Evolutionary conservation across 1,140 invertebrate species (phyloP).

Genomic region (Semibalanus balanoides): DNA sequence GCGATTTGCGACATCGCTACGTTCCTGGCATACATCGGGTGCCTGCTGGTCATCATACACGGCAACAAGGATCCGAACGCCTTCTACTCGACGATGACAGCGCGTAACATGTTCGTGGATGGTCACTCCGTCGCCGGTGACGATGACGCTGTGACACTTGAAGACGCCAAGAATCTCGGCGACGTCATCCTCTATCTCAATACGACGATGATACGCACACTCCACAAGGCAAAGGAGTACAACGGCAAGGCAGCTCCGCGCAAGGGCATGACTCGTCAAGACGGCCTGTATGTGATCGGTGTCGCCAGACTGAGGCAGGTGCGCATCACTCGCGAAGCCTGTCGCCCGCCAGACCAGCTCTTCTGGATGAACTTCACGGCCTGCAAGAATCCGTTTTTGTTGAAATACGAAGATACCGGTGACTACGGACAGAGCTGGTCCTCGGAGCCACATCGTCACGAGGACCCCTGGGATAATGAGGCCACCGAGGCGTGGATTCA

Average conservation of each 20-base stretch:
- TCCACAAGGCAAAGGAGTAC: background rate
- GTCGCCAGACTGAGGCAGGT: background rate
- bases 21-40: background rate
- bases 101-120: background rate
- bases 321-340: background rate
- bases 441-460: background rate
- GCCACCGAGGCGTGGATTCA: background rate
- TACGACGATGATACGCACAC: background rate
- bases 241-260: background rate
- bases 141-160: background rate
- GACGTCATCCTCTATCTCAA: background rate
- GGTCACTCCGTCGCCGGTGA: background rate
- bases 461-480: background rate
- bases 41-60: background rate
- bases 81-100: background rate
- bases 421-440: background rate
- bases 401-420: background rate
- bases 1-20: background rate
- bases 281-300: background rate
- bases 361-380: background rate
- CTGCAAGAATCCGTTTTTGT: background rate
- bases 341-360: background rate
- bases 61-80: background rate
- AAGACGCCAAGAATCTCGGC: background rate
- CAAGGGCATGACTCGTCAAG: background rate